Base-by-base conservation (phyloP, 2,797 vertebrate genomes). In the Percopsis omiscomaycus region DNA sequence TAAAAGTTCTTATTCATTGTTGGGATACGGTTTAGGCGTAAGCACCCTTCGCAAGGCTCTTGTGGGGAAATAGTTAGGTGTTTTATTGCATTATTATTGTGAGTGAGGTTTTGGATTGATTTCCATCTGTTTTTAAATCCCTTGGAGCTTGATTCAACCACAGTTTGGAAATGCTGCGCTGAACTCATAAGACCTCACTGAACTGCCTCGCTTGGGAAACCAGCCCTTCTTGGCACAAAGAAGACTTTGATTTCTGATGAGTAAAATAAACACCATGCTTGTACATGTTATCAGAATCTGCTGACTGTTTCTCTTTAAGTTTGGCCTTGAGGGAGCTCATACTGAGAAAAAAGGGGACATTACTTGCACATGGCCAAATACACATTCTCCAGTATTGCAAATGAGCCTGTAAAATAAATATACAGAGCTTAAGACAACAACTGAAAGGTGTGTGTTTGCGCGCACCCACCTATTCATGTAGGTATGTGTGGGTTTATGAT, bases 251-350 rank as follows among this genome's bases (percentile, higher is more conserved):
- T 86, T 88, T 85, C 61, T 81, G 80, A 79, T 77, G 82, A 84
- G 87, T 82, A 82, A 85, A 89, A 83, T 85, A 89, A 90, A 90
- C 84, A 80, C 80, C 77, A 45, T 81, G 88, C 84, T 89, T 45
- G 73, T 83, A 85, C 88, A 80, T 63, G 86, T 86, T 86, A 85
- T 84, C 85, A 68, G 79, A 86, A 88, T 87, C 78, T 87, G 87
- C 90, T 90, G 90, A 90, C 75, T 85, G 75, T 47, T 66, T 77
- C 66, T 81, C 79, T 80, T 83, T 49, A 60, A 73, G 71, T 60
- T 28, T 28, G 74, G 79, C 88, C 83, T 82, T 46, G 0, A 72
- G 87, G 85, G 83, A 80, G 72, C 73, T 83, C 73, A 73, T 59
- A 51, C 74, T 30, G 50, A 22, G 48, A 70, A 52, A 66, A 52